Conservation (phyloP, 2,113 vertebrate species). For the Herpetotheres cachinnans region DNA sequence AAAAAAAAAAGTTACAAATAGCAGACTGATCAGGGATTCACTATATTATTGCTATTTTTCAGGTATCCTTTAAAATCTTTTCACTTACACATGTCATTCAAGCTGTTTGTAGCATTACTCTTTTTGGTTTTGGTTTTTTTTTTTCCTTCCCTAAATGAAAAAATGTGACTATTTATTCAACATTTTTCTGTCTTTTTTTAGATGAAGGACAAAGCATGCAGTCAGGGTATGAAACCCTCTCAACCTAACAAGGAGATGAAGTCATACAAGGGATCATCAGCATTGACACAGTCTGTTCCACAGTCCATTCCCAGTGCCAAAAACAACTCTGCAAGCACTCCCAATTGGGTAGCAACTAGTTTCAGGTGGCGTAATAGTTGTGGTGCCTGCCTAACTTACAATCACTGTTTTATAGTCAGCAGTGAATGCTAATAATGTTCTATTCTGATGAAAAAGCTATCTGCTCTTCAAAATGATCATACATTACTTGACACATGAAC, state of each 20-base stretch:
- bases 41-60: not conserved
- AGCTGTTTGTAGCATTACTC: not conserved
- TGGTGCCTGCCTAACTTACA: not conserved
- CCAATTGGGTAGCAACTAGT: constrained; percentile 69
- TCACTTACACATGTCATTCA: not conserved
- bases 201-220: constrained; percentile 75
- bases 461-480: not conserved
- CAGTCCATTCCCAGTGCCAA: constrained; percentile 74
- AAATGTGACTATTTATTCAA: not conserved
- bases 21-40: not conserved
- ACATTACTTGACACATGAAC: accelerated
- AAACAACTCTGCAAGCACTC: constrained; percentile 45
- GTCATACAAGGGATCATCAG: constrained; percentile 56
- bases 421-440: not conserved
- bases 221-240: constrained; percentile 64
- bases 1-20: not conserved
- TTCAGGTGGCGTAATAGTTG: constrained; percentile 69
- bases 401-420: not conserved
- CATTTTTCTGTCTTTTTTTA: not conserved
- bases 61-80: not conserved
- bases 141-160: not conserved
- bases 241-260: constrained; percentile 74
- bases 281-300: constrained; percentile 73
- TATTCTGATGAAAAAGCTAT: not conserved
- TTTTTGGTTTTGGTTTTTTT: no score